A percentile compares a stretch with the other conserved stretches of the same genome.
These are phyloP conservation scores for Pyralis farinalis DNA, from an alignment of 2,888 invertebrate species.

Conservation along the genomic window DNA sequence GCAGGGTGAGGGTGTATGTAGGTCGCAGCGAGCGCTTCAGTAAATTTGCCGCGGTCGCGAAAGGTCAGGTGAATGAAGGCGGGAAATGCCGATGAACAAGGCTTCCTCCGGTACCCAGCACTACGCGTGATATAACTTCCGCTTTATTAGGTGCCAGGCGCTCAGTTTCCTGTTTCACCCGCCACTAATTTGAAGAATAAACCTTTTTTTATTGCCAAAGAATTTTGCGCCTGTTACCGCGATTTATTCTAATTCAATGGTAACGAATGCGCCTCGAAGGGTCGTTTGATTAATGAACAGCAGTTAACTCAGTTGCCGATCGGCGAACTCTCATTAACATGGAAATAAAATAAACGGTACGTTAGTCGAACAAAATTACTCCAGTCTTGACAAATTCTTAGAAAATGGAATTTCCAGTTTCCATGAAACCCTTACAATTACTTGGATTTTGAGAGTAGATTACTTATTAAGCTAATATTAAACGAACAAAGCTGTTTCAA, in stretches of 20 bases:
- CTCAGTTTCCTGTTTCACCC: slow-evolving; percentile 48
- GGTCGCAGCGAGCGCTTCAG: slow-evolving; percentile 72
- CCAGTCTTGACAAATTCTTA: background rate
- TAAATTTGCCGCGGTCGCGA: slow-evolving; percentile 72
- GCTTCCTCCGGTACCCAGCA: slow-evolving; percentile 43
- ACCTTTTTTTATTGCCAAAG: slow-evolving; percentile 32
- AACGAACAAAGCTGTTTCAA: background rate
- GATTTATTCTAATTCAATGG: slow-evolving; percentile 54
- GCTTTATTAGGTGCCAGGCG: slow-evolving; percentile 61
- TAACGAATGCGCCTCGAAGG: slow-evolving; percentile 44
- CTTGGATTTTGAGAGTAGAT: background rate
- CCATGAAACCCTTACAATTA: background rate
- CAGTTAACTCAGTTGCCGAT: slow-evolving; percentile 38
- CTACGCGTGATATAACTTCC: slow-evolving; percentile 59
- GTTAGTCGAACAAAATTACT: slow-evolving; percentile 7
- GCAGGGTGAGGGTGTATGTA: slow-evolving; percentile 60
- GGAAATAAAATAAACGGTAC: slow-evolving; percentile 22
- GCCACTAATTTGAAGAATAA: slow-evolving; percentile 29
- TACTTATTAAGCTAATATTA: background rate
- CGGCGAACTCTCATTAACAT: slow-evolving; percentile 40
- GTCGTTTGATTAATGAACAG: slow-evolving; percentile 47
- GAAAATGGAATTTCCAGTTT: slow-evolving; percentile 1
- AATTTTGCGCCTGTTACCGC: slow-evolving; percentile 27
- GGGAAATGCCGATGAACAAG: slow-evolving; percentile 67
- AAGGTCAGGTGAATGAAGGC: slow-evolving; percentile 79